Conservation (phyloP, 2,113 vertebrate genomes). For the Benitochromis conjunctus region DNA sequence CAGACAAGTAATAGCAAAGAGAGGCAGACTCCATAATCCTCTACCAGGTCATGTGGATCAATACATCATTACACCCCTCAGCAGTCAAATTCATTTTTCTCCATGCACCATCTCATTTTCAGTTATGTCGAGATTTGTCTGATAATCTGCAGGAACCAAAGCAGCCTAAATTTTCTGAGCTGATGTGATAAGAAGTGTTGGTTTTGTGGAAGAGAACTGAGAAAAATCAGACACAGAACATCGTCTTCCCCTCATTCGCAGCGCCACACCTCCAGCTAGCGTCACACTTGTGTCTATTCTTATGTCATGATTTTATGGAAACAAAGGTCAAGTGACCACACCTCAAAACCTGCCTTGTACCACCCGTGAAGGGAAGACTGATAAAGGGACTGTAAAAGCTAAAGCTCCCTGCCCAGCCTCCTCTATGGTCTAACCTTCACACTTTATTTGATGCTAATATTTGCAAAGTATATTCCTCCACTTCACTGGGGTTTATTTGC, state of each 20-base stretch:
- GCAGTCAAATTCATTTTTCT: conserved; percentile 22
- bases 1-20: conserved; percentile 1
- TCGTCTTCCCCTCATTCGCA: background rate
- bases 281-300: conserved; percentile 49
- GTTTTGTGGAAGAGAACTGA: background rate
- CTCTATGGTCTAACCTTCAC: conserved; percentile 37
- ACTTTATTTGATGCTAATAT: conserved; percentile 56
- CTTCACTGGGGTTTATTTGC: conserved; percentile 48
- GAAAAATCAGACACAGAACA: background rate
- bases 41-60: conserved; percentile 4
- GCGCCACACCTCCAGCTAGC: conserved; percentile 51
- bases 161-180: background rate
- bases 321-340: background rate
- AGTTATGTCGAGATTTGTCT: background rate
- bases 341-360: background rate
- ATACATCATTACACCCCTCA: conserved; percentile 38
- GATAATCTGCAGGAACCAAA: background rate
- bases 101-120: background rate
- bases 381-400: conserved; percentile 11
- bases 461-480: conserved; percentile 49
- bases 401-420: background rate
- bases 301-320: background rate
- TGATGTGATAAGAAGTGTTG: background rate
- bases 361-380: background rate
- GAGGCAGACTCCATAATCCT: background rate